Evolutionary conservation across 2,797 vertebrate genomes (phyloP).

Genomic region (Cichlasoma orientale): DNA sequence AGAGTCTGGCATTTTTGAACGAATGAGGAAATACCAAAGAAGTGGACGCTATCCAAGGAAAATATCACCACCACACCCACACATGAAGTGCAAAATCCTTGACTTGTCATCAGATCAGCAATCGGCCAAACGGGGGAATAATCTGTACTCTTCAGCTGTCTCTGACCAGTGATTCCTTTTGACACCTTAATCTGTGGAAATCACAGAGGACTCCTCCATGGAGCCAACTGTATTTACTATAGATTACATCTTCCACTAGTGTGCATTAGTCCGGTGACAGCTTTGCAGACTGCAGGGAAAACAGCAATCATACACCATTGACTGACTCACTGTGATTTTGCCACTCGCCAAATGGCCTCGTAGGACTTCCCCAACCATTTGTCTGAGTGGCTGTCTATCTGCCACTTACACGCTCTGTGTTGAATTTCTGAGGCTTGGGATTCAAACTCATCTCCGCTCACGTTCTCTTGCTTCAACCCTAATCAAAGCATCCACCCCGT

Average conservation of each 20-base stretch:
- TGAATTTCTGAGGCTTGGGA: slow-evolving; percentile 7
- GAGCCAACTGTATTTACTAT: slow-evolving; percentile 76
- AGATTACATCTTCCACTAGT: slow-evolving; percentile 74
- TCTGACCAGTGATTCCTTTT: slow-evolving; percentile 72
- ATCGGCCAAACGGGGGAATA: slow-evolving; percentile 51
- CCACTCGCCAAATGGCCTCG: slow-evolving; percentile 54
- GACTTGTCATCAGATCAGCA: slow-evolving; percentile 44
- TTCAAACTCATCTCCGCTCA: slow-evolving; percentile 31
- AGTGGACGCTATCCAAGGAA: slow-evolving; percentile 32
- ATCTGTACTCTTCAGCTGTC: slow-evolving; percentile 68
- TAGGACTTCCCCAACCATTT: slow-evolving; percentile 48
- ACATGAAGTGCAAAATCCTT: slow-evolving; percentile 12
- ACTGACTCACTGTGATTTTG: slow-evolving; percentile 65
- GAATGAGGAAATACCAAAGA: slow-evolving; percentile 57
- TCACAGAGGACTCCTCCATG: slow-evolving; percentile 65
- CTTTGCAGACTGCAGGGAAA: slow-evolving; percentile 72
- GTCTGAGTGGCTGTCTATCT: slow-evolving; percentile 31
- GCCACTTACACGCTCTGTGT: slow-evolving; percentile 16
- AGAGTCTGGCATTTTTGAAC: slow-evolving; percentile 34
- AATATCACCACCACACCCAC: slow-evolving; percentile 7
- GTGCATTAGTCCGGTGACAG: slow-evolving; percentile 74
- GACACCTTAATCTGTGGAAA: slow-evolving; percentile 78
- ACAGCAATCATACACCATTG: slow-evolving; percentile 70
- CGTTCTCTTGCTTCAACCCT: slow-evolving; percentile 36
- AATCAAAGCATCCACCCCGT: slow-evolving; percentile 27